phyloP scores from a whole-genome alignment of 2,888 invertebrate genomes.

The Xestia c-nigrum region DNA sequence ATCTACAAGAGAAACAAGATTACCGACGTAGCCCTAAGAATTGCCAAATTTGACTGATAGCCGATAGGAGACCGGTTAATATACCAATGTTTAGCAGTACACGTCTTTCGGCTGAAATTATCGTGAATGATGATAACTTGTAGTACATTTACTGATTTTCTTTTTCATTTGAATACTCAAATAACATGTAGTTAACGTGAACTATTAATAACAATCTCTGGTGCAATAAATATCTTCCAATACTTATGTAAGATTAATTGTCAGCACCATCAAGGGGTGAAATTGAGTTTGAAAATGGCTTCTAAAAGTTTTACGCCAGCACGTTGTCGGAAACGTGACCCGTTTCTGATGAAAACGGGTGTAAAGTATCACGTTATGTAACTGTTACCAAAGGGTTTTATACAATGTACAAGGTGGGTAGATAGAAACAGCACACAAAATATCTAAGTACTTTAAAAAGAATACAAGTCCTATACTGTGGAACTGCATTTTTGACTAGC shows the following conservation, averaged over 20 bases:
- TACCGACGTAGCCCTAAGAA: no score
- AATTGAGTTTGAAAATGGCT: slow-evolving; percentile 13
- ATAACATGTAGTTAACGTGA: neutral
- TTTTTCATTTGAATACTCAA: neutral
- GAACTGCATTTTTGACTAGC: no score
- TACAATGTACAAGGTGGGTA: neutral
- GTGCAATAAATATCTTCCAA: neutral
- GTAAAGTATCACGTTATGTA: neutral
- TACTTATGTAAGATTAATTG: neutral
- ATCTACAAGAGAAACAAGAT: no score
- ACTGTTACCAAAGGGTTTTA: neutral
- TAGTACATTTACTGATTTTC: neutral
- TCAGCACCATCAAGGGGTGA: neutral
- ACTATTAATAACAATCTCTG: neutral
- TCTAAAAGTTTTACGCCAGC: neutral
- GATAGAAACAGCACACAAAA: neutral
- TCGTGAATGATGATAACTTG: neutral
- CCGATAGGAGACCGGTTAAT: no score
- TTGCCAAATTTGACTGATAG: no score
- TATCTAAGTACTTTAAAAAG: neutral
- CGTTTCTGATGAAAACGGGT: slow-evolving; percentile 7
- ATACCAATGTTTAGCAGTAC: no score
- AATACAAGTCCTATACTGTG: neutral
- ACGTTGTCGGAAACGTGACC: slow-evolving; percentile 22
- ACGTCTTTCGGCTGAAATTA: no score